Evolutionary conservation across 2,113 vertebrate species (phyloP).

Genomic region (Poecilia latipinna): DNA sequence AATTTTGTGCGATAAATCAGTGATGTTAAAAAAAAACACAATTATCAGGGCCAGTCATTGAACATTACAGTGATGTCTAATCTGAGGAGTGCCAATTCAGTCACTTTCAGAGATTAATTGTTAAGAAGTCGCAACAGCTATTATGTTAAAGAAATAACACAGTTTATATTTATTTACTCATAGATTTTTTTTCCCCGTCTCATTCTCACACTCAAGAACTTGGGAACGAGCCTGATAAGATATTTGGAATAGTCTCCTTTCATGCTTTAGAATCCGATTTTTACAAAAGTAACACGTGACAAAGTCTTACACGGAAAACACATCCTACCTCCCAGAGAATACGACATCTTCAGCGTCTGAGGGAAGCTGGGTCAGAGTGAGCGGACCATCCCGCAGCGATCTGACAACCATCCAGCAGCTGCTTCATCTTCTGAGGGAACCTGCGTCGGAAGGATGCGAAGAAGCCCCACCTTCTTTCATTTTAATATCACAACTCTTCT

Average conservation of each 20-base stretch:
- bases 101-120: no score
- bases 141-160: neutral
- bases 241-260: neutral
- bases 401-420: conserved; percentile 38
- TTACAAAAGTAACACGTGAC: neutral
- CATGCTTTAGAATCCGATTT: neutral
- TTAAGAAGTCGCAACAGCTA: no score
- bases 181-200: neutral
- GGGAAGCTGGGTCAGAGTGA: conserved; percentile 24
- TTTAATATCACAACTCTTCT: no score
- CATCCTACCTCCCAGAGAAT: conserved; percentile 66
- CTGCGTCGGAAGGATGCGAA: neutral
- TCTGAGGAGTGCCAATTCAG: no score
- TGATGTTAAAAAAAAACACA: no score
- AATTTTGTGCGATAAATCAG: no score
- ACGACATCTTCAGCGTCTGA: conserved; percentile 58
- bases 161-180: neutral
- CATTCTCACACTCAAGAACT: neutral
- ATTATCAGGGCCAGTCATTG: no score
- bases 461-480: conserved; percentile 5
- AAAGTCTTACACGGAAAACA: neutral
- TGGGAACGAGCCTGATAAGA: neutral
- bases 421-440: conserved; percentile 1
- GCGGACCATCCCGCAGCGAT: conserved; percentile 28
- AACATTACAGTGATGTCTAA: no score